Percentiles rank a stretch among this genome's conserved stretches.
Evolutionary conservation across 2,113 vertebrate species (phyloP).

Genomic region (mouse (Mus musculus)): GRCm39 chr16:69685001-69685500

Average conservation of each 20-base stretch:
- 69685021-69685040: too few species aligned
- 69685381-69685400: background rate
- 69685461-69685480: slow-evolving; percentile 29
- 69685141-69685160: slow-evolving; percentile 26
- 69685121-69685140: background rate
- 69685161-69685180: background rate
- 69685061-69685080: background rate
- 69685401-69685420: background rate
- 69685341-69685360: background rate
- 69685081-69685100: slow-evolving; percentile 17
- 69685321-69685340: background rate
- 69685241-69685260: background rate
- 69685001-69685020: background rate
- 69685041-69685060: background rate
- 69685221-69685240: background rate
- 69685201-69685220: slow-evolving; percentile 37
- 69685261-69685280: background rate
- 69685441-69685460: background rate
- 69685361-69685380: slow-evolving; percentile 28
- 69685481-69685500: slow-evolving; percentile 10
- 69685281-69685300: background rate
- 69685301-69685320: background rate
- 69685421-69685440: background rate
- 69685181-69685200: background rate
- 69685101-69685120: background rate